Evolutionary conservation across 2,113 vertebrate species (phyloP).

Genomic region (Gavialis gangeticus): DNA sequence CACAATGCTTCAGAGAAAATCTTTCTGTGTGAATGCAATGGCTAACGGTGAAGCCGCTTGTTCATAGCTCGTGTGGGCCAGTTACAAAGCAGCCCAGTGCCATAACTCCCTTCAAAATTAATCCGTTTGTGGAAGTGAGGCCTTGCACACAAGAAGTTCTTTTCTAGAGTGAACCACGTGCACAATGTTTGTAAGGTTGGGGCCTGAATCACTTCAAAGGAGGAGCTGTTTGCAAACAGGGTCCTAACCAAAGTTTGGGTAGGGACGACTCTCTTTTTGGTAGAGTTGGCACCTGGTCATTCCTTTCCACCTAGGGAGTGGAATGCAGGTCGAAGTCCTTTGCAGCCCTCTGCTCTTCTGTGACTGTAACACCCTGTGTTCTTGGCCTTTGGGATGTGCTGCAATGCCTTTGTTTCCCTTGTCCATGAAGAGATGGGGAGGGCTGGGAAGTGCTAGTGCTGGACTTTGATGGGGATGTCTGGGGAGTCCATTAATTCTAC

Average conservation of each 20-base stretch:
- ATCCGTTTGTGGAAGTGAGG: fast-evolving
- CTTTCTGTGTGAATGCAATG: neutral
- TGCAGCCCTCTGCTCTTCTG: neutral
- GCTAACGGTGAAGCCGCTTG: too few species aligned
- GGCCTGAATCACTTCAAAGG: neutral
- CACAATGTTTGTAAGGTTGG: too few species aligned
- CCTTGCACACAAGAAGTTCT: too few species aligned
- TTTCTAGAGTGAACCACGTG: too few species aligned
- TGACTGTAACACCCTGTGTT: neutral
- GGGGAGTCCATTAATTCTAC: neutral
- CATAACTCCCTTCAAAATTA: too few species aligned
- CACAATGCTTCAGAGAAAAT: fast-evolving
- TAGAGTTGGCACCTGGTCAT: neutral
- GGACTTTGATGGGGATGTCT: neutral
- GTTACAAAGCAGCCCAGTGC: too few species aligned
- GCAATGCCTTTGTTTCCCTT: neutral
- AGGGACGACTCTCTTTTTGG: neutral
- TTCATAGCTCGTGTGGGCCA: too few species aligned
- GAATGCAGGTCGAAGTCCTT: neutral
- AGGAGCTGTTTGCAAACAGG: neutral
- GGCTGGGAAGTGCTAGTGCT: neutral
- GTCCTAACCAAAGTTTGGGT: neutral
- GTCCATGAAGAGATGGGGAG: neutral
- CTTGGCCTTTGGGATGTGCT: neutral
- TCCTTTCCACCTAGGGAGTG: neutral